These are phyloP conservation scores for Musca vetustissima DNA, from an alignment of 1,140 invertebrate species.

Conservation along the genomic window DNA sequence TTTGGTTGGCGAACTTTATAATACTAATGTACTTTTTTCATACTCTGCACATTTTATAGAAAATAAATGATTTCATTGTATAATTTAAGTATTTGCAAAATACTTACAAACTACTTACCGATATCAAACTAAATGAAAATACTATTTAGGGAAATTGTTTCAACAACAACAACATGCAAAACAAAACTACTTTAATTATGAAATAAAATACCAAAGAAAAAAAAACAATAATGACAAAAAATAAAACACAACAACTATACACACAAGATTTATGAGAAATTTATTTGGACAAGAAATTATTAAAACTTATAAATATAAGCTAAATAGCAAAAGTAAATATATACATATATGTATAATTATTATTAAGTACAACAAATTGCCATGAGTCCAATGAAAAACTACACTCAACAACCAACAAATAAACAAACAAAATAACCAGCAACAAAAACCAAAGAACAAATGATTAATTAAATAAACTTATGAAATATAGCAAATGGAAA, in stretches of 20 bases:
- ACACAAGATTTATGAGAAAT: neutral
- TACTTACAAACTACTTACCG: no score
- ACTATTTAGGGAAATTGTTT: slow-evolving; percentile 23
- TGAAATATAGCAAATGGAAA: neutral
- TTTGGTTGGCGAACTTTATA: no score
- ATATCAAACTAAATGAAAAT: neutral
- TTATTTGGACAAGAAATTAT: slow-evolving; percentile 6
- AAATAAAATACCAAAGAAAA: slow-evolving; percentile 4
- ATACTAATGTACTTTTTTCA: no score
- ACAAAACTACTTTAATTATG: no score
- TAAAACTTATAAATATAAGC: neutral
- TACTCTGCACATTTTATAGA: no score
- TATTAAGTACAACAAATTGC: slow-evolving; percentile 18
- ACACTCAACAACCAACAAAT: slow-evolving; percentile 1
- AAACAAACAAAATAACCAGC: neutral
- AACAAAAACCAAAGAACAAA: slow-evolving; percentile 6
- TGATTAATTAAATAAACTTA: slow-evolving; percentile 3
- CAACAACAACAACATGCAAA: no score
- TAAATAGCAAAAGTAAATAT: neutral
- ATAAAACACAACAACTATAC: slow-evolving; percentile 7
- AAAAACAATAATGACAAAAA: no score
- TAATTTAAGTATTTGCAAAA: no score
- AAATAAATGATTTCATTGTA: no score
- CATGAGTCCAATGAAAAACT: slow-evolving; percentile 12
- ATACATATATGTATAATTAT: neutral